phyloP scores from a whole-genome alignment of 2,113 vertebrate genomes.

The Dicentrarchus labrax region DNA sequence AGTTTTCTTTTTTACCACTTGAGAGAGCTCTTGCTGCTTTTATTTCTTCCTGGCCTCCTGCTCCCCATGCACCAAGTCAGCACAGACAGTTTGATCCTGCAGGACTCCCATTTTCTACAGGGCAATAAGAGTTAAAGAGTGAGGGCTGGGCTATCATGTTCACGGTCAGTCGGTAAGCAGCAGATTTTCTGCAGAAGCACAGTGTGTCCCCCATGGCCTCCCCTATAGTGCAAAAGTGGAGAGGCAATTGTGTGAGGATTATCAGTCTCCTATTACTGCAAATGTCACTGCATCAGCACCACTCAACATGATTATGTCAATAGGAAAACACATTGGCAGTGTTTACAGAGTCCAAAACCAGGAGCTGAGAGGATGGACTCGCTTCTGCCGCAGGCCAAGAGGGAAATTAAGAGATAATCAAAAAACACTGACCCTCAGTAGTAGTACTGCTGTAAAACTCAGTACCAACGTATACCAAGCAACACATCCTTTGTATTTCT shows the following conservation, averaged over 20 bases:
- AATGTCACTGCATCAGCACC: conserved; percentile 79
- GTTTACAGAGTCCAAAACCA: conserved; percentile 60
- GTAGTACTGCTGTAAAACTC: conserved; percentile 37
- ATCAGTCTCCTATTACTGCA: conserved; percentile 73
- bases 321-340: conserved; percentile 64
- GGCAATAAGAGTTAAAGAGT: conserved; percentile 76
- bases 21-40: conserved; percentile 77
- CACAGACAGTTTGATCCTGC: conserved; percentile 61
- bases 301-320: conserved; percentile 78
- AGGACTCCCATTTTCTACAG: conserved; percentile 67
- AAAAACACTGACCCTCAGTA: conserved; percentile 64
- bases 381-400: conserved; percentile 44
- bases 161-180: conserved; percentile 70
- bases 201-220: conserved; percentile 55
- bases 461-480: conserved; percentile 20
- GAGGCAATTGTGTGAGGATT: conserved; percentile 76
- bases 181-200: conserved; percentile 62
- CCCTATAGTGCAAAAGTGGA: conserved; percentile 51
- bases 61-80: conserved; percentile 42
- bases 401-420: conserved; percentile 78
- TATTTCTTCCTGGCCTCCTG: conserved; percentile 36
- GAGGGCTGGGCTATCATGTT: conserved; percentile 66
- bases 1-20: conserved; percentile 70
- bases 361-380: conserved; percentile 31
- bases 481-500: conserved; percentile 32